Base-by-base conservation (phyloP, 2,888 invertebrate species). In the Ypsolopha sequella region DNA sequence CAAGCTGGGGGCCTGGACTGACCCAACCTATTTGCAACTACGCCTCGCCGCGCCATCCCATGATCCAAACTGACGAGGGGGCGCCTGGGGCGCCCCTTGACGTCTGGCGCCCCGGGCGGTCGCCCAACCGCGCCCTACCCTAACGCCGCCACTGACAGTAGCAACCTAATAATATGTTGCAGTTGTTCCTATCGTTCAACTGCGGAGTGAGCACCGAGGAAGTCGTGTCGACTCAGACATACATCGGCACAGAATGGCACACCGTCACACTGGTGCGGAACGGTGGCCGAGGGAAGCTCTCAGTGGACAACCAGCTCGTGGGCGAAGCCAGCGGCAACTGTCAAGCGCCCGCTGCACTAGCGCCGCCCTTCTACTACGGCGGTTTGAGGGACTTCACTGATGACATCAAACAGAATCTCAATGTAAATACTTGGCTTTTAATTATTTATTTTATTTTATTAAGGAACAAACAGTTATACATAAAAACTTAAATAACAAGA, bases 211-310 rank as follows among this genome's bases (percentile, higher is more conserved):
- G 90, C 6, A 84, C 88, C 0, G 90, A 88, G 0, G 65, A 84
- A 0, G 75, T 96, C 0, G 73, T 82, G 8, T 91, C 93, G 0
- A 63, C 81, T 0, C 70, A 72, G 9, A 76, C 76, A 2, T 90
- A 93, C 62, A 92, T 92, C 64, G 94, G 95, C 68, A 91, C 91
- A 0, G 76, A 89, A 48, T 97, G 96, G 96, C 96, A 97, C 69
- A 88, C 89, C 0, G 90, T 93, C 0, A 88, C 88, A 9, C 89
- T 96, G 61, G 88, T 88, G 14, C 86, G 95, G 36, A 86, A 89
- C 39, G 86, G 80, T 1, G 88, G 86, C 0, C 85, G 87, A 53
- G 95, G 94, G 7, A 90, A 89, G 60, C 73, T 96, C 43, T 81
- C 88, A 0, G 88, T 96, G 1, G 93, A 92, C 65, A 89, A 89